Evolutionary conservation across 2,797 vertebrate species (phyloP).

Genomic region (Myotis pilosus): DNA sequence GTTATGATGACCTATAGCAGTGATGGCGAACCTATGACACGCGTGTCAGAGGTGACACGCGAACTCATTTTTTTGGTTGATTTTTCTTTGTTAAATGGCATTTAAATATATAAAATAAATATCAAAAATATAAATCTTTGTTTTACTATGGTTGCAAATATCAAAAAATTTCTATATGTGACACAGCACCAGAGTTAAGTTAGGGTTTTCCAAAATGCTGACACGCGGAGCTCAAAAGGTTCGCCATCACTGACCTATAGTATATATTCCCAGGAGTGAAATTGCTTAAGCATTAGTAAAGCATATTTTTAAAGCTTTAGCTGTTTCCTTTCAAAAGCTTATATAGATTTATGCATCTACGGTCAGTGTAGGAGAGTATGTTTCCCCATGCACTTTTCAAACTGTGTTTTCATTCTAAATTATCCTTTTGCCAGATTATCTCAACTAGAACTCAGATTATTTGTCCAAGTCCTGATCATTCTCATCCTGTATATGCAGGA

Average conservation of each 20-base stretch:
- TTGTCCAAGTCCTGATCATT: background rate
- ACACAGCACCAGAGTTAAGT: too few species aligned
- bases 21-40: too few species aligned
- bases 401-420: background rate
- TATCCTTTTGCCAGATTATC: background rate
- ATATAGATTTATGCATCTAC: background rate
- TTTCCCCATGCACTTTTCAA: background rate
- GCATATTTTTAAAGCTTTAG: background rate
- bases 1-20: background rate
- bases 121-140: too few species aligned
- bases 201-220: too few species aligned
- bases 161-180: too few species aligned
- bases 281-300: background rate
- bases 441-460: background rate
- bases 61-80: too few species aligned
- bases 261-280: background rate
- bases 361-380: background rate
- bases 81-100: too few species aligned
- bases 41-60: too few species aligned
- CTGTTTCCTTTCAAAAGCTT: background rate
- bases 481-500: background rate
- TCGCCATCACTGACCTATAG: background rate
- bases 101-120: too few species aligned
- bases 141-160: too few species aligned
- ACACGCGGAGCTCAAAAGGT: too few species aligned